These are phyloP conservation scores for Brachyistius frenatus DNA, from an alignment of 2,113 vertebrate genomes.

Conservation along the genomic window DNA sequence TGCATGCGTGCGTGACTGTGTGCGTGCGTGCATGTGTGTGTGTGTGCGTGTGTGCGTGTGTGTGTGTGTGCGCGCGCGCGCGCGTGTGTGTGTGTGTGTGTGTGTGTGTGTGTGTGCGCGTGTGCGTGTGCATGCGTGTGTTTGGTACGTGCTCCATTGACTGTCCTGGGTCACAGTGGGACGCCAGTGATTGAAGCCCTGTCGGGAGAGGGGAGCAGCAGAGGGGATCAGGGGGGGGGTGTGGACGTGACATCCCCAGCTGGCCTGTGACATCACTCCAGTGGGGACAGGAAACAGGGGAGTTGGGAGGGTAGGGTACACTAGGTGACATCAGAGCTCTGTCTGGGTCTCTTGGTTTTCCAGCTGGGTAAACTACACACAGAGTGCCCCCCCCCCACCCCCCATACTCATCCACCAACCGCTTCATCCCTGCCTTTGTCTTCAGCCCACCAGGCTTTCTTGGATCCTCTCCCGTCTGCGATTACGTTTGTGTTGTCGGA, in stretches of 20 bases:
- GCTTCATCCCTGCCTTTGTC: conserved; percentile 47
- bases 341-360: conserved; percentile 76
- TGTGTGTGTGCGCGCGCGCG: conserved; percentile 35
- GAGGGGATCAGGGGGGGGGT: conserved; percentile 42
- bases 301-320: conserved; percentile 74
- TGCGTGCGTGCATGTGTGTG: conserved; percentile 29
- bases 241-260: conserved; percentile 85
- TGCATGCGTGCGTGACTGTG: background rate
- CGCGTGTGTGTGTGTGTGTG: conserved; percentile 23
- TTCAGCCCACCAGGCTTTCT: conserved; percentile 43
- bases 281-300: conserved; percentile 81
- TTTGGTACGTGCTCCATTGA: conserved; percentile 81
- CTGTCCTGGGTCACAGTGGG: conserved; percentile 76
- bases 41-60: conserved; percentile 40
- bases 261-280: conserved; percentile 83
- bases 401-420: conserved; percentile 23
- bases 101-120: background rate
- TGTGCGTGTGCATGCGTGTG: conserved; percentile 32
- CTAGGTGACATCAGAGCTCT: conserved; percentile 79
- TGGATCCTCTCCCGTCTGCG: conserved; percentile 28
- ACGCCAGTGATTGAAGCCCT: conserved; percentile 73
- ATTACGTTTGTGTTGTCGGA: conserved; percentile 33
- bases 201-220: conserved; percentile 53
- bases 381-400: conserved; percentile 41
- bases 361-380: conserved; percentile 84